Base-by-base conservation (phyloP, 2,797 vertebrate species). In the Hirundo rustica region DNA sequence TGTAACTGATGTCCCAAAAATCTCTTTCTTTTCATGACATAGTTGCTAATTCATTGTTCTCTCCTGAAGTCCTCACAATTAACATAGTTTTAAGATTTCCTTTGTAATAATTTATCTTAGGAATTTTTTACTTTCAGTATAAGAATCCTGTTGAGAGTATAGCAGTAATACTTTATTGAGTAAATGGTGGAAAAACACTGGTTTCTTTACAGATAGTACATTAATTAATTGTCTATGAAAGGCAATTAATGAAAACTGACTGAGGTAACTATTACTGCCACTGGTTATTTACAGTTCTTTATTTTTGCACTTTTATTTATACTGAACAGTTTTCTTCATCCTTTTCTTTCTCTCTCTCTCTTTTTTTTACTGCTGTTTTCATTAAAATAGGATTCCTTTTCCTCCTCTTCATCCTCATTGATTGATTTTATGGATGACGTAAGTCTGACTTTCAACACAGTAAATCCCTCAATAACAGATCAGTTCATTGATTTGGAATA, bases 391-490 rank as follows among this genome's bases (percentile, higher is more conserved):
- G 99, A 99, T 98, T 99, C 98, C 97, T 98, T 99, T 98, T 99
- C 98, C 95, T 99, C 99, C 95, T 99, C 99, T 94, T 99, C 99
- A 97, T 99, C 99, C 95, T 99, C 99, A 98, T 98, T 99, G 99
- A 98, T 99, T 98, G 98, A 99, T 98, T 99, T 99, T 98, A 99
- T 98, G 98, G 98, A 99, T 98, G 98, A 99, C 97, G 98, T 99
- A 99, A 99, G 99, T 99, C 97, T 95, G 97, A 97, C 91, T 97
- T 97, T 97, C 96, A 96, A 97, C 97, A 84, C 93, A 97, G 97
- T 98, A 97, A 95, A 97, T 93, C 87, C 91, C 89, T 96, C 48
- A 83, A 26, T 97, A 95, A 95, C 80, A 97, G 70, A 97, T 94
- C 61, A 96, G 58, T 96, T 96, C 90, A 91, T 97, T 97, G 85